Conservation (phyloP, 2,113 vertebrate genomes). For the Tragelaphus strepsiceros region DNA sequence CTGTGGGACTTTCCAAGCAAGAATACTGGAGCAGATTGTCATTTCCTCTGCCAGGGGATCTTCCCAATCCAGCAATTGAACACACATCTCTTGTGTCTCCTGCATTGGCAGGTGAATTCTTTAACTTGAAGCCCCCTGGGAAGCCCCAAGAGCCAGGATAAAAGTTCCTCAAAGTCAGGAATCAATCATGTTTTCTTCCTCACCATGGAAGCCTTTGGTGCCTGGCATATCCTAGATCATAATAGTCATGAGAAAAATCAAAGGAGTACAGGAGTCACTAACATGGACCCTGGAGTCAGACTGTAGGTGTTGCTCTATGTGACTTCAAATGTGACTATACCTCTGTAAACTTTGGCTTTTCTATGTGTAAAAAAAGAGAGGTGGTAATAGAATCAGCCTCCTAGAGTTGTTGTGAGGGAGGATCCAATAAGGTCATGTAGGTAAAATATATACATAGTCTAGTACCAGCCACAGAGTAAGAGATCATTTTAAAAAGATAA, state of each 20-base stretch:
- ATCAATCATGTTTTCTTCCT: background rate
- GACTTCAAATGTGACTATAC: background rate
- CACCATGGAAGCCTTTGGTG: background rate
- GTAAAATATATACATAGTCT: background rate
- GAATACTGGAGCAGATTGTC: background rate
- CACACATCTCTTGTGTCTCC: background rate
- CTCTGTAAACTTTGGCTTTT: background rate
- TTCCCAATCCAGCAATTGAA: background rate
- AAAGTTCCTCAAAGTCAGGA: background rate
- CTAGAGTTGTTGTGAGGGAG: background rate
- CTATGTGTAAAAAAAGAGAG: background rate
- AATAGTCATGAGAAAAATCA: background rate
- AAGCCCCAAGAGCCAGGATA: background rate
- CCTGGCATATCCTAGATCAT: background rate
- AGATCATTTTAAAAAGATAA: background rate
- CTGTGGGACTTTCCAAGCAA: background rate
- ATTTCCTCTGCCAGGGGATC: background rate
- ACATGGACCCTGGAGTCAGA: background rate
- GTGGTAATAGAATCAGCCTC: background rate
- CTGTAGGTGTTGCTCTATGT: background rate
- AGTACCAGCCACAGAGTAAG: background rate
- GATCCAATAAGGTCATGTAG: background rate
- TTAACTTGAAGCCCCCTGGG: background rate
- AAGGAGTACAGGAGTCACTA: background rate
- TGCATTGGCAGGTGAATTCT: background rate